Evolutionary conservation across 2,113 vertebrate species (phyloP).

Genomic region (Sebastes schlegelii): DNA sequence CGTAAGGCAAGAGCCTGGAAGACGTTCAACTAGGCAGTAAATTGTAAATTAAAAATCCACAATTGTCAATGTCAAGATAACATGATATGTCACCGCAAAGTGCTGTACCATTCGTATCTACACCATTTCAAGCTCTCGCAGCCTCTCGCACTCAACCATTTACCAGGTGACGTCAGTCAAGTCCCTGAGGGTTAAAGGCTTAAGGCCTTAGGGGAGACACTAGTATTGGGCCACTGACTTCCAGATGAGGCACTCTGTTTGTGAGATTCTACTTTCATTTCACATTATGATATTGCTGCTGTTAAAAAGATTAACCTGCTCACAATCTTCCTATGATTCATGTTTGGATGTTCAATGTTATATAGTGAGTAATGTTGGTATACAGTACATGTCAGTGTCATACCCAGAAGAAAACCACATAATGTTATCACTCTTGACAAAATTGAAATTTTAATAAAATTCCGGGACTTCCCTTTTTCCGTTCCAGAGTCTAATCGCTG

Average conservation of each 20-base stretch:
- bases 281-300: not conserved
- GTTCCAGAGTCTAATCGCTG: conserved; percentile 92
- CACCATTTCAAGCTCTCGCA: too few relatives aligned
- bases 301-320: not conserved
- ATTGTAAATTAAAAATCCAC: too few relatives aligned
- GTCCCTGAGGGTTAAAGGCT: too few relatives aligned
- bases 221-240: too few relatives aligned
- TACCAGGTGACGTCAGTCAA: too few relatives aligned
- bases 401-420: not conserved
- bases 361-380: not conserved
- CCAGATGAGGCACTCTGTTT: not conserved
- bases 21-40: too few relatives aligned
- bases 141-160: too few relatives aligned
- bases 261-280: not conserved
- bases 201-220: too few relatives aligned
- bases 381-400: not conserved
- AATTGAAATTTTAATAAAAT: conserved; percentile 29
- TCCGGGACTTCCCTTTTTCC: conserved; percentile 25
- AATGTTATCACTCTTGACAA: conserved; percentile 16
- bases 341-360: not conserved
- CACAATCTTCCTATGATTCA: not conserved
- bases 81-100: too few relatives aligned
- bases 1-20: too few relatives aligned
- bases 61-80: too few relatives aligned
- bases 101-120: too few relatives aligned